phyloP scores from a whole-genome alignment of 2,113 vertebrate species.

The Cardinalis cardinalis region DNA sequence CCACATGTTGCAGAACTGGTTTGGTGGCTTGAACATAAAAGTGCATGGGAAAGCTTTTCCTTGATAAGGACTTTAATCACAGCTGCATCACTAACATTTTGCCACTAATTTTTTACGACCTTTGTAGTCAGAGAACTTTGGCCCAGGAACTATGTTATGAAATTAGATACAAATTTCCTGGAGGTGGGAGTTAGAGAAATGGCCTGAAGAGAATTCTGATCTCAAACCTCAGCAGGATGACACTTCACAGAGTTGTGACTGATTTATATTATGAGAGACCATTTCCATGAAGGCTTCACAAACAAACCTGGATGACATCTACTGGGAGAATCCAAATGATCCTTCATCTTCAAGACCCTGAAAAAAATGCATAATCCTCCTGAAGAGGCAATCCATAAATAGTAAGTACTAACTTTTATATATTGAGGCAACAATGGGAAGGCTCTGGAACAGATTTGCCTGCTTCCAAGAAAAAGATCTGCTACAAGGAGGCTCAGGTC shows the following conservation, averaged over 20 bases:
- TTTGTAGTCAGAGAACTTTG: slow-evolving; percentile 10
- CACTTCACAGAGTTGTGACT: not conserved
- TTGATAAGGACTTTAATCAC: slow-evolving; percentile 29
- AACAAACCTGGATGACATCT: not conserved
- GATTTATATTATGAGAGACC: not conserved
- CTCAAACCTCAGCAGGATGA: not conserved
- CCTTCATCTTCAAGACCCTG: not conserved
- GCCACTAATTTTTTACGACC: not conserved
- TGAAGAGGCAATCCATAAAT: not conserved
- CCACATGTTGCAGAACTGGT: slow-evolving; percentile 19
- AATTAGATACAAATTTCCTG: not conserved
- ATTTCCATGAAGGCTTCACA: not conserved
- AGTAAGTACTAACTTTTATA: not conserved
- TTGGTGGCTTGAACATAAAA: slow-evolving; percentile 4
- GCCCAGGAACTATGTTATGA: not conserved
- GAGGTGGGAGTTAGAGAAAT: not conserved
- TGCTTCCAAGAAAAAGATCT: not conserved
- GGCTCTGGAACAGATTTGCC: not conserved
- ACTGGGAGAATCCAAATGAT: not conserved
- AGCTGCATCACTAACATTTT: not conserved
- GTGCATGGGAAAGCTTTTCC: not conserved
- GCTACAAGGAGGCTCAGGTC: not conserved
- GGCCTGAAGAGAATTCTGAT: not conserved
- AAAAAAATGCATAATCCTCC: not conserved
- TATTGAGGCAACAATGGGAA: not conserved